Evolutionary conservation across 2,797 vertebrate genomes (phyloP), one percentile per base, ranked within the genome.

Genomic region (Hirundo rustica): DNA sequence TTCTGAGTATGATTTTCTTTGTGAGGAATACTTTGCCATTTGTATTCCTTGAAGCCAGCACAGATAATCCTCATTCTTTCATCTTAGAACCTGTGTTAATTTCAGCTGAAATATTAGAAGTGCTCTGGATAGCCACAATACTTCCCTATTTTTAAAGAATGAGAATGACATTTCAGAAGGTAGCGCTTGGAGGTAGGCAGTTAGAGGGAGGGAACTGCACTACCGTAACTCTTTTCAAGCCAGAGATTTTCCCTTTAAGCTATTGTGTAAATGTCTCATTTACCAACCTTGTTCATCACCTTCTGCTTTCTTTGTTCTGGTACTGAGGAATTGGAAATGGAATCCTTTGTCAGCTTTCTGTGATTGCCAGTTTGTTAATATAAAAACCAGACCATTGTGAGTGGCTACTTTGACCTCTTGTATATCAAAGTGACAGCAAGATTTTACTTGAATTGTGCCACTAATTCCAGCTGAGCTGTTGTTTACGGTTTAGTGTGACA

Each of bases 91-190:
- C 11, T 55, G 21, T 45, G 30, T 53, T 94, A 92, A 85, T 94
- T 94, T 92, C 42, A 90, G 26, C 40, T 79, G 60, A 93, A 94
- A 73, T 68, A 67, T 60, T 78, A 34, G 32, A 92, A 90, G 48
- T 53, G 10, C 11, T 89, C 36, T 67, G 48, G 38, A 65, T 65
- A 87, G 29, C 6, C 80, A 62, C 11, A 80, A 71, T 92, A 22
- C 18, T 18, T 80, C 23, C 25, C 8, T 47, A 5, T 34, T 85
- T 91, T 81, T 53, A 34, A 89, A 51, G 72, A 74, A 53, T 11
- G 22, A 58, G 54, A 51, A 60, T 34, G 6, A 10, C 26, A 16
- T 91, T 94, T 92, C 20, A 68, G 70, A 57, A 89, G 36, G 40
- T 45, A 90, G 30, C 30, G 26, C 29, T 74, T 66, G 34, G 29